Conservation (phyloP, 64 coral and sea anemone genomes). For the Dendrophyllia cribrosa region DNA sequence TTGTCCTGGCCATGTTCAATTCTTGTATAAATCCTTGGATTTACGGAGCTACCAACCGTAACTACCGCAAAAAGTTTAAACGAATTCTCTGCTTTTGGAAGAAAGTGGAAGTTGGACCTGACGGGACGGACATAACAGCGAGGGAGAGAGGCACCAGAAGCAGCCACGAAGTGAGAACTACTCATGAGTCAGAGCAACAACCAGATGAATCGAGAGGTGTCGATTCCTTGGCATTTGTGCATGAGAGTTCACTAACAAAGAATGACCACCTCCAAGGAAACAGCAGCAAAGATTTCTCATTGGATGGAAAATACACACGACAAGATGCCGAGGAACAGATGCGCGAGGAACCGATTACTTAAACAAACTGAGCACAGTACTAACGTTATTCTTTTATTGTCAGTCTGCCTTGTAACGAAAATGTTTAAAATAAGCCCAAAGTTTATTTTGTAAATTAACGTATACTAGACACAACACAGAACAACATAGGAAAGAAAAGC, state of each 20-base stretch:
- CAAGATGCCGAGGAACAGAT: too few species aligned
- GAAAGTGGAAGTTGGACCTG: slow-evolving; percentile 9
- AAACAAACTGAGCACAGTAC: too few species aligned
- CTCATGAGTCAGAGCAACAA: neutral
- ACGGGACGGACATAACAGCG: neutral
- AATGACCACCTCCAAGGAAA: neutral
- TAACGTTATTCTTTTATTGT: too few species aligned
- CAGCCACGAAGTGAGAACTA: neutral
- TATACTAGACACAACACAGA: too few species aligned
- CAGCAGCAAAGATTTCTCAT: neutral
- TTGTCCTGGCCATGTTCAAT: slow-evolving; percentile 83
- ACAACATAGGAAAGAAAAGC: too few species aligned
- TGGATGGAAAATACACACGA: neutral
- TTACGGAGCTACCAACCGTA: slow-evolving; percentile 81
- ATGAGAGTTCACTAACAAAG: neutral
- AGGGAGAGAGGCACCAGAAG: neutral
- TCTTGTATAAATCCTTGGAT: slow-evolving; percentile 83
- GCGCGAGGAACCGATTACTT: too few species aligned
- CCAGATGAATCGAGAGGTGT: neutral
- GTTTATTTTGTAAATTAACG: too few species aligned
- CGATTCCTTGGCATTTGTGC: neutral
- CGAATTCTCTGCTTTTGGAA: slow-evolving; percentile 23
- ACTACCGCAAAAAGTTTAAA: slow-evolving; percentile 59
- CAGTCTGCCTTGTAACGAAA: too few species aligned
- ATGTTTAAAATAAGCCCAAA: too few species aligned